These are phyloP conservation scores for Stercorarius parasiticus DNA, from an alignment of 2,113 vertebrate species.

Conservation along the genomic window DNA sequence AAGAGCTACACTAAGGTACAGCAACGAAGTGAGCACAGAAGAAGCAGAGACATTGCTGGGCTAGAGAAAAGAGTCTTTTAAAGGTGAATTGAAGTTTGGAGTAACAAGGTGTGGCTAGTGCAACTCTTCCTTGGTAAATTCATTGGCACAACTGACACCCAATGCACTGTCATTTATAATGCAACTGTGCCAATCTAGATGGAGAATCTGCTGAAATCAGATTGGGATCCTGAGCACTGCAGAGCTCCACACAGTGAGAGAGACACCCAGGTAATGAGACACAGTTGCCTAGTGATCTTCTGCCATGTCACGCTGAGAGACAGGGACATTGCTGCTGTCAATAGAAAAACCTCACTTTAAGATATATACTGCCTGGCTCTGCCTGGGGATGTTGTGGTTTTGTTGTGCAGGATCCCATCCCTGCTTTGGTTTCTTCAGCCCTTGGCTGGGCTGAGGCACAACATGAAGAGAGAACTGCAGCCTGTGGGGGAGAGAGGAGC, in stretches of 20 bases:
- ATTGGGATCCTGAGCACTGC: not conserved
- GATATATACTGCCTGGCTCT: not conserved
- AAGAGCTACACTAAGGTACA: not conserved
- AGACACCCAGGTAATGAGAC: not conserved
- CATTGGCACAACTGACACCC: not conserved
- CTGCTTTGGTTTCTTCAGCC: not conserved
- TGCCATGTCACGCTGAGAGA: not conserved
- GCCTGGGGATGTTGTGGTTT: not conserved
- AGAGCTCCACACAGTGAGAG: not conserved
- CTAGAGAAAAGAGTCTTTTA: not conserved
- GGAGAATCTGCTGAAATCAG: not conserved
- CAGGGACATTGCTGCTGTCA: not conserved
- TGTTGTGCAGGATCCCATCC: not conserved
- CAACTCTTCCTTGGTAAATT: not conserved
- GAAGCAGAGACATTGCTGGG: not conserved
- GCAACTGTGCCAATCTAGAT: rapidly evolving
- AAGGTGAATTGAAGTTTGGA: not conserved
- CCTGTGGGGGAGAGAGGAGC: not conserved
- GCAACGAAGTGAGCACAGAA: not conserved
- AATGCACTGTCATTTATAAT: not conserved
- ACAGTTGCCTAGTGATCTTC: not conserved
- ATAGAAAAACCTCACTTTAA: not conserved
- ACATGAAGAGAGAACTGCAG: not conserved
- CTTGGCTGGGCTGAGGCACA: not conserved
- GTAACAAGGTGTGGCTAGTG: not conserved